A percentile compares a stretch with the other conserved stretches of the same genome.
These are phyloP conservation scores for Furcifer pardalis DNA, from an alignment of 2,797 vertebrate genomes.

Conservation along the genomic window DNA sequence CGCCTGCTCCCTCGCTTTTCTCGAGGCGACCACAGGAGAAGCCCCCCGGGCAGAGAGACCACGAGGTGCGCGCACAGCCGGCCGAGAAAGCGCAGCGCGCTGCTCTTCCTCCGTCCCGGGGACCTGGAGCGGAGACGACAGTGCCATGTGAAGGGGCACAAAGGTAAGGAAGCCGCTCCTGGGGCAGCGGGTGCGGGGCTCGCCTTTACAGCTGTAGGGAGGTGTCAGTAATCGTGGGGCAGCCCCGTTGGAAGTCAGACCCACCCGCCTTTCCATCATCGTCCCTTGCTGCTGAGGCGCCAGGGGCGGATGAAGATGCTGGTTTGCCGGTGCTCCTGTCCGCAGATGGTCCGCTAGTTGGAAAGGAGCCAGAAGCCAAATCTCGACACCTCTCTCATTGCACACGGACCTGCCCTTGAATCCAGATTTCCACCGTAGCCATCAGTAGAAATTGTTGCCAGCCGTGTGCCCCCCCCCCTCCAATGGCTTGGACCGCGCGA, in stretches of 20 bases:
- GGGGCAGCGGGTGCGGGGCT: neutral
- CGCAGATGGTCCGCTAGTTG: neutral
- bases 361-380: neutral
- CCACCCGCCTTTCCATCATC: too few species aligned
- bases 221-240: too few species aligned
- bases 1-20: neutral
- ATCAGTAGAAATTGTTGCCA: neutral
- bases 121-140: constrained; percentile 23
- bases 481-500: too few species aligned
- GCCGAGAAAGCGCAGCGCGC: constrained; percentile 35
- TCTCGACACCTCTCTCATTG: neutral
- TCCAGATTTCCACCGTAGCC: neutral
- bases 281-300: neutral
- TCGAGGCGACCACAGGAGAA: neutral
- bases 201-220: too few species aligned
- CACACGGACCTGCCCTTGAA: neutral
- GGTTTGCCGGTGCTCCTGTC: neutral
- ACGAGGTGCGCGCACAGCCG: constrained; percentile 38
- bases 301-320: neutral
- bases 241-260: too few species aligned
- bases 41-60: constrained; percentile 14
- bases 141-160: constrained; percentile 64
- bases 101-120: neutral
- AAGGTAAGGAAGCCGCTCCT: constrained; percentile 10
- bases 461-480: too few species aligned